Conservation (phyloP, 2,113 vertebrate genomes). For the Grammomys surdaster region DNA sequence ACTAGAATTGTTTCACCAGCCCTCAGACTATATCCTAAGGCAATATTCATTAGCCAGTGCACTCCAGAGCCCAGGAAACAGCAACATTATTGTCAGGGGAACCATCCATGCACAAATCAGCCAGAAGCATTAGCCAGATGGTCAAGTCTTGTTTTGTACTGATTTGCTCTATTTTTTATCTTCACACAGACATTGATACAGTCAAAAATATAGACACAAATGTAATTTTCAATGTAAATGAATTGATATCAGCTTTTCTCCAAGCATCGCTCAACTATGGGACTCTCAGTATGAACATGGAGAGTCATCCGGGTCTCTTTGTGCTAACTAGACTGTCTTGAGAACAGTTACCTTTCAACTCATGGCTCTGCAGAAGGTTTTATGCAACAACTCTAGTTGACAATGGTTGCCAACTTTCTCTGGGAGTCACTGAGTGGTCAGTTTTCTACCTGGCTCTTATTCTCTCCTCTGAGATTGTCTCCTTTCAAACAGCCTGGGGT, state of each 20-base stretch:
- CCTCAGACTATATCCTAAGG: background rate
- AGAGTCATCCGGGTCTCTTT: background rate
- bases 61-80: background rate
- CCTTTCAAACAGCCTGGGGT: background rate
- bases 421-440: background rate
- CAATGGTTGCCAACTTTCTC: background rate
- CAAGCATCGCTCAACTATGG: conserved; percentile 4
- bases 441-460: background rate
- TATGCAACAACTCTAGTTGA: background rate
- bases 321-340: background rate
- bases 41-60: background rate
- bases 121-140: background rate
- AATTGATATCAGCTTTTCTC: background rate
- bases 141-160: background rate
- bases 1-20: background rate
- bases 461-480: background rate
- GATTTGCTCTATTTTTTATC: conserved; percentile 35
- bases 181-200: background rate
- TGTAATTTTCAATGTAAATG: conserved; percentile 8
- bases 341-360: background rate
- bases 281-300: background rate
- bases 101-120: background rate
- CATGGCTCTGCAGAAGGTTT: conserved; percentile 23
- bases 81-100: background rate
- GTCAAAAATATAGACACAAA: background rate